Percentiles rank a stretch among this genome's conserved stretches.
phyloP scores from a whole-genome alignment of 1,140 invertebrate species.

The Plutomurus gul region DNA sequence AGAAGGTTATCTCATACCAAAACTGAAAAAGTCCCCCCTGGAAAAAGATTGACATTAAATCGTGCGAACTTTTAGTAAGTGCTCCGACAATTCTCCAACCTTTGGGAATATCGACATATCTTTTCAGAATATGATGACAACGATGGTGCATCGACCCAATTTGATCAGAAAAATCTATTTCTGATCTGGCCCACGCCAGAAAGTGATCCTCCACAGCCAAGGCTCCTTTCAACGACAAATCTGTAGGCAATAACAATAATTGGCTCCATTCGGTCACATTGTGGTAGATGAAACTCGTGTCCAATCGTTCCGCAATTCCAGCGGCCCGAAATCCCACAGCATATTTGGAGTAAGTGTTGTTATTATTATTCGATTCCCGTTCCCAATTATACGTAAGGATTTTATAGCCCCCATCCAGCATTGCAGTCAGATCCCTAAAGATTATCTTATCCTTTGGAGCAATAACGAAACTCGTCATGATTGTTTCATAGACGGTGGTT shows the following conservation, averaged over 20 bases:
- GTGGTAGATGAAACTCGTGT: background rate
- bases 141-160: too few relatives aligned
- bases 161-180: background rate
- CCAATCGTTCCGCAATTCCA: background rate
- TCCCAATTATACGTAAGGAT: background rate
- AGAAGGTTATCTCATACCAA: constrained; percentile 2
- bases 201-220: background rate
- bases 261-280: background rate
- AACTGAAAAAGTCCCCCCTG: background rate
- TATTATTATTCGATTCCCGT: background rate
- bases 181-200: background rate
- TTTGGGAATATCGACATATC: background rate
- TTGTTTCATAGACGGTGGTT: background rate
- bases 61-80: background rate
- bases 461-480: background rate
- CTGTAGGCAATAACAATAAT: too few relatives aligned
- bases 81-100: background rate
- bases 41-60: background rate
- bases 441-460: background rate
- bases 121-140: background rate
- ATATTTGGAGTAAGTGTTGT: background rate
- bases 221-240: background rate
- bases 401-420: background rate
- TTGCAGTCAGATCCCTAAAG: background rate
- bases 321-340: background rate